Evolutionary conservation across 2,113 vertebrate species (phyloP).

Genomic region (Pangasianodon gigas): DNA sequence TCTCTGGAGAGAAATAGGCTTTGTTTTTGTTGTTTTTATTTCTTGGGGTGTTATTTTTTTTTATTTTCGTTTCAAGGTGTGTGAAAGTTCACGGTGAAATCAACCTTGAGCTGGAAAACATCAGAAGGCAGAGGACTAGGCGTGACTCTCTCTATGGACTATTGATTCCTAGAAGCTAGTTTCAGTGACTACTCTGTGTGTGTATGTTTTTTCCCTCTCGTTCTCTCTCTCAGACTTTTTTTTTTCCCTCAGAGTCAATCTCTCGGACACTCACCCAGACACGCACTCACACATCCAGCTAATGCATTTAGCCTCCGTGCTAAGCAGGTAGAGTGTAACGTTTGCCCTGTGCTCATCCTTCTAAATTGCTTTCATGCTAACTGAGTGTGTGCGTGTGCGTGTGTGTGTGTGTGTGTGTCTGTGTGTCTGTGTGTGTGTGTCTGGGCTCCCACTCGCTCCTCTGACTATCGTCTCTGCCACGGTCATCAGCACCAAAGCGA

Average conservation of each 20-base stretch:
- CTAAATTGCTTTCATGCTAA: constrained; percentile 55
- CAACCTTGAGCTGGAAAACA: constrained; percentile 26
- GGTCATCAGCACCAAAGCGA: constrained; percentile 53
- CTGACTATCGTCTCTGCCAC: constrained; percentile 30
- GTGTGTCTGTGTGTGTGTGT: constrained; percentile 34
- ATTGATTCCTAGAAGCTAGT: constrained; percentile 19
- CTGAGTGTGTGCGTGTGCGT: constrained; percentile 31
- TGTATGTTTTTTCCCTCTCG: neutral
- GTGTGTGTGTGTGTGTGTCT: constrained; percentile 29
- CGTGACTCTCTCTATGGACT: neutral
- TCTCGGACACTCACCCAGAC: constrained; percentile 26
- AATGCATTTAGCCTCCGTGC: constrained; percentile 40
- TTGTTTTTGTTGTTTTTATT: neutral
- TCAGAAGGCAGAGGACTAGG: constrained; percentile 11
- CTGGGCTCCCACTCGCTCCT: constrained; percentile 6
- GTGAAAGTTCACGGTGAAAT: neutral
- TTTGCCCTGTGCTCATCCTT: constrained; percentile 48
- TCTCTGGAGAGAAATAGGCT: neutral
- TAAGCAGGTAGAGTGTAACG: constrained; percentile 36
- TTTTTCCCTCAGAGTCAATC: constrained; percentile 1
- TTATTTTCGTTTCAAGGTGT: neutral
- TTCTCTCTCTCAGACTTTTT: neutral
- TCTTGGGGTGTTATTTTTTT: neutral
- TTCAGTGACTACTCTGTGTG: neutral
- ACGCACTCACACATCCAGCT: constrained; percentile 20